Evolutionary conservation across 2,113 vertebrate genomes (phyloP), one percentile per base, ranked within the genome.

Genomic region (Poecilia latipinna): DNA sequence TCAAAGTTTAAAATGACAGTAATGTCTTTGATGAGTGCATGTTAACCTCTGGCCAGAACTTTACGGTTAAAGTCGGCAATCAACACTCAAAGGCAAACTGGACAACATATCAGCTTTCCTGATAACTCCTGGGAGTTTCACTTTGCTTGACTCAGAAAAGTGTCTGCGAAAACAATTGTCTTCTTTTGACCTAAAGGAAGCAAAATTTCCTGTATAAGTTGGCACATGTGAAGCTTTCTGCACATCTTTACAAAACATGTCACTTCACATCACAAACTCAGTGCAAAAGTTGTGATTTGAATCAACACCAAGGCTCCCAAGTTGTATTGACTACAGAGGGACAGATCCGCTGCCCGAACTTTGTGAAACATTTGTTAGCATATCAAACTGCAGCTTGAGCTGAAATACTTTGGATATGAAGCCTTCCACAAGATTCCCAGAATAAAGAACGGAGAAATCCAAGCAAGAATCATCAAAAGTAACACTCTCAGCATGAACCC

Each of bases 351-450:
- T 48, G 78, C 54, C 73, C 63, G 61, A 71, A 75, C 29, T 64
- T 44, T 61, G 51, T 79, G 70, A 86, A 79, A 82, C 88, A 57
- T 80, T 86, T 87, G 64, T 68, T 87, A 71, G 57, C 28, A 72
- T 57, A 57, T 31, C 65, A 76, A 69, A n/a, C 10, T 69, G 69
- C 44, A 63, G 70, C 75, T 31, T 57, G 80, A 79, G 78, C 70
- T 78, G 70, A 61, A 44, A 68, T 68, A 73, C 72, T 60, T 29
- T 28, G 84, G 79, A 80, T 4, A 5, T 37, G 35, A 77, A 65
- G 51, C 37, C 48, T 83, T 86, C 73, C 44, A 63, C 67, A 86
- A 77, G 48, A 70, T 83, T 83, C 64, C 82, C 67, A 81, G 69
- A 83, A 82, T 74, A 54, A 65, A 26, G 24, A 70, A 31, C 61